These are phyloP conservation scores for Dipodomys stephensi DNA, from an alignment of 2,113 vertebrate species.

Conservation along the genomic window DNA sequence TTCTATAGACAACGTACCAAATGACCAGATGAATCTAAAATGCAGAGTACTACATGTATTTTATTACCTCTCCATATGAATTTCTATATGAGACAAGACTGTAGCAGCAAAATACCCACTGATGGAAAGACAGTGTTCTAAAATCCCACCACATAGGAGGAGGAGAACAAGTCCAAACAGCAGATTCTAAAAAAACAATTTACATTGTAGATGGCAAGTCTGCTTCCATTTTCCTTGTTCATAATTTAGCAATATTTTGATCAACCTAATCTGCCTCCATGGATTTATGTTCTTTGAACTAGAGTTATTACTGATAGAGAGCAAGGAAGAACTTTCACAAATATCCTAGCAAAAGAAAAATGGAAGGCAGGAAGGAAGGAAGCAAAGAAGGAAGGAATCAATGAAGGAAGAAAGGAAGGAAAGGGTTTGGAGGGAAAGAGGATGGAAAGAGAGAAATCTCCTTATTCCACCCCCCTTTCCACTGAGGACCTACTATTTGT, in stretches of 20 bases:
- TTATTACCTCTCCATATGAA: background rate
- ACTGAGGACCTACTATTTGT: background rate
- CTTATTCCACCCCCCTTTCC: background rate
- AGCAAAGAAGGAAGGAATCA: no score
- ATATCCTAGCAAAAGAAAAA: background rate
- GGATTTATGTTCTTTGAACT: background rate
- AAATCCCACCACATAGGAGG: background rate
- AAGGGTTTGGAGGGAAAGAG: no score
- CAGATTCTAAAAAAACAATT: background rate
- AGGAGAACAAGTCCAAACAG: background rate
- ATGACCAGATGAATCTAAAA: background rate
- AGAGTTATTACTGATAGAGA: background rate
- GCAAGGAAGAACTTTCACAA: background rate
- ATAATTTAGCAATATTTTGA: slow-evolving; percentile 14
- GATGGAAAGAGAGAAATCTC: no score
- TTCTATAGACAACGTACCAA: background rate
- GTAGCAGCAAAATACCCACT: background rate
- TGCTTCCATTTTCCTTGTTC: background rate
- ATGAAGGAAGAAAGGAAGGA: no score
- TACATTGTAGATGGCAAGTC: background rate
- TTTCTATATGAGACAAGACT: background rate
- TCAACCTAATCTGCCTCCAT: background rate
- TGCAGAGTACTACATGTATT: background rate
- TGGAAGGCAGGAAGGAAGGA: no score
- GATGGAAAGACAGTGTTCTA: background rate